phyloP scores from a whole-genome alignment of 2,797 vertebrate genomes.

The Podarcis siculus region DNA sequence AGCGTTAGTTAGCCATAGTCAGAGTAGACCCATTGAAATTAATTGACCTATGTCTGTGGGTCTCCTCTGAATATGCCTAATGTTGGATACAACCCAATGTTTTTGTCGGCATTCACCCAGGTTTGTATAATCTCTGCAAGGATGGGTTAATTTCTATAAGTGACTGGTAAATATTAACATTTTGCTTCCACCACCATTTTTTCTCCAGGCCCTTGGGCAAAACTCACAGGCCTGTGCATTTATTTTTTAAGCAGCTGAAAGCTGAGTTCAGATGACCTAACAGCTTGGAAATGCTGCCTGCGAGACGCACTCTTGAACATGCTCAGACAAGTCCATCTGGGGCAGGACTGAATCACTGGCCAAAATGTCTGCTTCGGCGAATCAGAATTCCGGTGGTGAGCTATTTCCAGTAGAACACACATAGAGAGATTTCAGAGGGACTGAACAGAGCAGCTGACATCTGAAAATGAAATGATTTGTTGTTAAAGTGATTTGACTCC shows the following conservation, averaged over 20 bases:
- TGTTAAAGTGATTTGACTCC: background rate
- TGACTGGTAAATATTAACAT: background rate
- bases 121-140: background rate
- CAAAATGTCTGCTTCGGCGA: background rate
- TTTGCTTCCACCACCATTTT: background rate
- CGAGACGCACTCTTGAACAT: background rate
- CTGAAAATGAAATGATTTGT: background rate
- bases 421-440: background rate
- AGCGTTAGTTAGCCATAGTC: background rate
- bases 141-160: background rate
- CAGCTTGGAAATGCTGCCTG: conserved; percentile 18
- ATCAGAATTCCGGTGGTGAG: background rate
- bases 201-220: background rate
- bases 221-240: background rate
- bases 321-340: background rate
- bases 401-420: background rate
- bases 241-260: conserved; percentile 23
- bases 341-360: background rate
- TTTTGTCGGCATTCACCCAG: background rate
- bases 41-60: too few relatives aligned
- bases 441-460: background rate
- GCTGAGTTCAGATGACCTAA: background rate
- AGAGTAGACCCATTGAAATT: too few relatives aligned
- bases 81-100: too few relatives aligned
- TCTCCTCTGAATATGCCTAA: too few relatives aligned